These are phyloP conservation scores for Galerucella pusilla DNA, from an alignment of 2,888 invertebrate genomes.

Conservation along the genomic window DNA sequence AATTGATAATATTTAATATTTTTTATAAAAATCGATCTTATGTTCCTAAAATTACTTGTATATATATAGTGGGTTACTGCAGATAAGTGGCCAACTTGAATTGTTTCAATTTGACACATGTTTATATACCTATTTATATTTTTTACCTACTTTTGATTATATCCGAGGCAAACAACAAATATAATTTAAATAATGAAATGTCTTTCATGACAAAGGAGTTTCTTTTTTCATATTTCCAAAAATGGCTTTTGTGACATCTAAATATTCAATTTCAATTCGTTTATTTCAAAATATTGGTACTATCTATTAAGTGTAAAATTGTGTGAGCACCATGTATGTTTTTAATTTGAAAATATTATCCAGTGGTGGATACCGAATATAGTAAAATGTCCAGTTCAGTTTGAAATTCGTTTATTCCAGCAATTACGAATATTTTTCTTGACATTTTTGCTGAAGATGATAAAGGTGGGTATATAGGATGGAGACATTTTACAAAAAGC, in stretches of 20 bases:
- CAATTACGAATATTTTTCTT: no score
- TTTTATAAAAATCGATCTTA: neutral
- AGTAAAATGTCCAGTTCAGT: no score
- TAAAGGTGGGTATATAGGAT: no score
- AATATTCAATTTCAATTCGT: neutral
- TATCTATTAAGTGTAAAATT: neutral
- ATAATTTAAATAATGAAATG: neutral
- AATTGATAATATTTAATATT: neutral
- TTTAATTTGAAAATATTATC: neutral
- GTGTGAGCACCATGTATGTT: neutral
- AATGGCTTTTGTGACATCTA: no score
- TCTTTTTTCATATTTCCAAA: no score
- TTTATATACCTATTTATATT: neutral
- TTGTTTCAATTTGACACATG: neutral
- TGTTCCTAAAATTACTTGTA: neutral
- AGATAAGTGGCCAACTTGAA: neutral
- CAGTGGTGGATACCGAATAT: no score
- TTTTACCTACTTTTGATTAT: neutral
- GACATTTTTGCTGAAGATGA: no score
- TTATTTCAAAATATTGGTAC: neutral
- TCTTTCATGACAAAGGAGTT: neutral
- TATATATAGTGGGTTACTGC: neutral
- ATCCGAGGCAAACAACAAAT: neutral
- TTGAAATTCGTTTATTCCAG: no score
- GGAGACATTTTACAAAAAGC: no score